phyloP scores from a whole-genome alignment of 1,140 invertebrate species.

The Caenorhabditis tropicalis region DNA sequence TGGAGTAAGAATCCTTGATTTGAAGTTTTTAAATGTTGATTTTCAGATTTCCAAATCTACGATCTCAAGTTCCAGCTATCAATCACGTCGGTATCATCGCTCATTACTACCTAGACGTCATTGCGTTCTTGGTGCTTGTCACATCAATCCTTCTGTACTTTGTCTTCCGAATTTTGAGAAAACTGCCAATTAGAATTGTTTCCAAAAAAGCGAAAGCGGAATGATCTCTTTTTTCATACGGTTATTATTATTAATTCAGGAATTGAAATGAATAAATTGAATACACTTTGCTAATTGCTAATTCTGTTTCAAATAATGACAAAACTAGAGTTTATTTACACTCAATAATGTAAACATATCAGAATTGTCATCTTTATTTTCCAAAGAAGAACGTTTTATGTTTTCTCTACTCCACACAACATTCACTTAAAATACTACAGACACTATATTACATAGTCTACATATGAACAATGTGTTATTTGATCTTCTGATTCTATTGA shows the following conservation, averaged over 20 bases:
- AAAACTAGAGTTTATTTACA: no score
- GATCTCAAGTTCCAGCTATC: neutral
- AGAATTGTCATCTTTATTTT: neutral
- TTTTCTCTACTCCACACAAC: neutral
- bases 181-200: neutral
- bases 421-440: neutral
- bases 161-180: neutral
- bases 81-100: neutral
- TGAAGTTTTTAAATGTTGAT: neutral
- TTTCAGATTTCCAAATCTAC: conserved; percentile 16
- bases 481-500: no score
- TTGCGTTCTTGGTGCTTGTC: neutral
- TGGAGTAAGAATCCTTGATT: neutral
- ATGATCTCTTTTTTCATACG: neutral
- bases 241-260: neutral
- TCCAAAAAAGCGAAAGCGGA: neutral
- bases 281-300: neutral
- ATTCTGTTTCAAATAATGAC: neutral
- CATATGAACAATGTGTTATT: no score
- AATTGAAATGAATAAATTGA: neutral
- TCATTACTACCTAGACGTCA: neutral
- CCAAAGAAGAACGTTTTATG: neutral
- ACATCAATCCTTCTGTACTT: neutral
- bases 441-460: neutral
- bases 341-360: no score